Conservation (phyloP, 2,113 vertebrate species). For the Cochlearius cochlearius region DNA sequence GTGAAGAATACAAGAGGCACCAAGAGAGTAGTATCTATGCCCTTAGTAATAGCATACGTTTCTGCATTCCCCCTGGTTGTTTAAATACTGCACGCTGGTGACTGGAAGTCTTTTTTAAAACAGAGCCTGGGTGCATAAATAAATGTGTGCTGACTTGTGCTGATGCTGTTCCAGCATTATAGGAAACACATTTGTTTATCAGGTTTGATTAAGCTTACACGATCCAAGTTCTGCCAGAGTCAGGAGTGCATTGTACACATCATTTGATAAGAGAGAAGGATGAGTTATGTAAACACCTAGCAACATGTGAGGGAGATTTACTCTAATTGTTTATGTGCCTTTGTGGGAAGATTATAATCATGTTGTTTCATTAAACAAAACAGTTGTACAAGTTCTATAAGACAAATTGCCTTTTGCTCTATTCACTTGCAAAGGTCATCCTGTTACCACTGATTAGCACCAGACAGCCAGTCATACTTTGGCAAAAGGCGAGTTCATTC, state of each 20-base stretch:
- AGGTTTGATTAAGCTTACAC: conserved; percentile 34
- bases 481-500: conserved; percentile 54
- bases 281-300: conserved; percentile 66
- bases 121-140: conserved; percentile 22
- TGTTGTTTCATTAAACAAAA: conserved; percentile 70
- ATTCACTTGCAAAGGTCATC: conserved; percentile 66
- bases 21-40: not conserved
- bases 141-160: not conserved
- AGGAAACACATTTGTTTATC: conserved; percentile 50
- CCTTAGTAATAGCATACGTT: not conserved
- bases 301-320: conserved; percentile 66
- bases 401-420: conserved; percentile 69
- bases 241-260: conserved; percentile 52
- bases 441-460: conserved; percentile 64
- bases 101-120: not conserved
- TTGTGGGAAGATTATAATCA: conserved; percentile 70
- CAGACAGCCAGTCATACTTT: conserved; percentile 20
- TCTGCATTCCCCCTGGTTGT: not conserved
- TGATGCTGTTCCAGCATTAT: conserved; percentile 12
- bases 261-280: conserved; percentile 58
- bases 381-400: conserved; percentile 65
- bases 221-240: conserved; percentile 36
- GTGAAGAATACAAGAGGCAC: not conserved
- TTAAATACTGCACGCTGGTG: not conserved
- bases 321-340: conserved; percentile 59